Evolutionary conservation across 2,113 vertebrate species (phyloP).

Genomic region (Formicarius rufipectus): DNA sequence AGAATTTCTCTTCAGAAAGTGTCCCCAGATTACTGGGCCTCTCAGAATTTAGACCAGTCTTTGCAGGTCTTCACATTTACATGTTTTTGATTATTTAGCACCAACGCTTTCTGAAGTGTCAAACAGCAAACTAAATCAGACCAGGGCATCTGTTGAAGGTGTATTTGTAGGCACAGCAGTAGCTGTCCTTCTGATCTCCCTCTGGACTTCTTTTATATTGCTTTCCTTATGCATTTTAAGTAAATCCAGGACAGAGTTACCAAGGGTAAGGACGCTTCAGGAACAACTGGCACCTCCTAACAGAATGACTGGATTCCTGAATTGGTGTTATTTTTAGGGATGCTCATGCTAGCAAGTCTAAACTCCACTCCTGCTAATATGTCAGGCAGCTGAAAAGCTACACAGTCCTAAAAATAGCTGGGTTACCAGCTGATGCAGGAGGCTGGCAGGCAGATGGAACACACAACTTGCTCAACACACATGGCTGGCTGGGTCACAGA

Average conservation of each 20-base stretch:
- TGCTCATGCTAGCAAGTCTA: slow-evolving; percentile 35
- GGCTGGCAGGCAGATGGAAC: slow-evolving; percentile 29
- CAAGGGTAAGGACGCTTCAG: background rate
- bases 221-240: background rate
- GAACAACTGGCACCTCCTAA: slow-evolving; percentile 33
- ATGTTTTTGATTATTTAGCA: background rate
- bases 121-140: background rate
- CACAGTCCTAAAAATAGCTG: slow-evolving; percentile 63
- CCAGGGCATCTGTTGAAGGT: background rate
- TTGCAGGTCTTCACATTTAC: background rate
- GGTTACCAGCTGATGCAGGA: slow-evolving; percentile 21
- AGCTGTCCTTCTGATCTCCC: background rate
- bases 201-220: background rate
- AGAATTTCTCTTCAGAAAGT: background rate
- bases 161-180: background rate
- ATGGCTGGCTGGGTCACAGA: background rate
- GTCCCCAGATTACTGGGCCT: background rate
- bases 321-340: slow-evolving; percentile 63
- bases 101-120: background rate
- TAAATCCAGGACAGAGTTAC: background rate
- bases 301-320: slow-evolving; percentile 11
- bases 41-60: background rate
- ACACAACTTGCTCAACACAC: background rate
- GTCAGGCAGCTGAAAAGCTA: slow-evolving; percentile 51
- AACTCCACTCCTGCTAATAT: slow-evolving; percentile 28